Conservation (phyloP, 2,797 vertebrate species). For the Silurus lanzhouensis region DNA sequence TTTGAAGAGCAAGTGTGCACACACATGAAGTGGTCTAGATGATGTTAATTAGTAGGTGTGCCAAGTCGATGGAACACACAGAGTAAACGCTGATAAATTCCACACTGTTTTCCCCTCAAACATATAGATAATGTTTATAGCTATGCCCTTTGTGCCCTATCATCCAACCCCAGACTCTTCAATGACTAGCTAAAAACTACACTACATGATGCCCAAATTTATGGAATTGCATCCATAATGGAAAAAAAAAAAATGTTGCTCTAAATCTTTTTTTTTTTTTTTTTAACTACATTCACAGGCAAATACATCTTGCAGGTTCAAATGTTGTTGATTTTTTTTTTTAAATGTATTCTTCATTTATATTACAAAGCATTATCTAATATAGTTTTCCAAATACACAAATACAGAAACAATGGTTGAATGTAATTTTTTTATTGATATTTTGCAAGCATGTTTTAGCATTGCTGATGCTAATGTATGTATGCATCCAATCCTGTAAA, state of each 20-base stretch:
- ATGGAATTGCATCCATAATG: not conserved
- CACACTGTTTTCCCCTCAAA: not conserved
- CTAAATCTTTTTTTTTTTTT: too few relatives aligned
- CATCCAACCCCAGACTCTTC: not conserved
- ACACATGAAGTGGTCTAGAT: constrained; percentile 25
- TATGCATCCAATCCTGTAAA: constrained; percentile 34
- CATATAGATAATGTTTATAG: not conserved
- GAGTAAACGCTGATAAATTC: not conserved
- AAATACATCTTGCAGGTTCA: not conserved
- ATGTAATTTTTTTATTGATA: constrained; percentile 80
- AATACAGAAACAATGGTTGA: constrained; percentile 48
- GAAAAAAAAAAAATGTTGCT: not conserved
- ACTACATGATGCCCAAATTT: not conserved
- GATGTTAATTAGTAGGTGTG: constrained; percentile 30
- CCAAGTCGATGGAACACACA: constrained; percentile 10
- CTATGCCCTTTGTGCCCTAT: not conserved
- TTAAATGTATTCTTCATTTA: not conserved
- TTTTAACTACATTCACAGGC: too few relatives aligned
- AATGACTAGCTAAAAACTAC: not conserved
- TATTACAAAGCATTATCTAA: not conserved
- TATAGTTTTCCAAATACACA: not conserved
- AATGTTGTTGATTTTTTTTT: not conserved
- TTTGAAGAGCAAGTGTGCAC: constrained; percentile 14
- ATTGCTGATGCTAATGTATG: constrained; percentile 27
- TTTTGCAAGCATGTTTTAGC: constrained; percentile 68